Base-by-base conservation (phyloP, 2,888 invertebrate genomes). In the Odontothrips loti region DNA sequence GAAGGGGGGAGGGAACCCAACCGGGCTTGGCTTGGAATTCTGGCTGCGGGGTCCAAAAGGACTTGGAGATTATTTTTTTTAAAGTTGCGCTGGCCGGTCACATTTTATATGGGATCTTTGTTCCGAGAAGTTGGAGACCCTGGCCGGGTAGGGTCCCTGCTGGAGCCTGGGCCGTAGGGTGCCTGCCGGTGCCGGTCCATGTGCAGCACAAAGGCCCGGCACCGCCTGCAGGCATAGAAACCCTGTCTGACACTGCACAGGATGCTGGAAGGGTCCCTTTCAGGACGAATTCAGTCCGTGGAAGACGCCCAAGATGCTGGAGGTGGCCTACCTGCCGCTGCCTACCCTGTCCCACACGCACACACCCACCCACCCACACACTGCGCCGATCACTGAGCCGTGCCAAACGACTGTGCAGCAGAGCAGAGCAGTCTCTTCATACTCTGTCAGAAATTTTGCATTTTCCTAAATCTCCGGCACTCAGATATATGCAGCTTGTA, bases 41-140 rank as follows among this genome's bases (percentile, higher is more conserved):
- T 47, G 79, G 58, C 29, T 15, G 80, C 48, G 51, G 34, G 34
- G 79, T 34, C 47, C 79, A 80, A 51, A 51, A 34, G 58, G 29
- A 79, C 34, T 20, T 51, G 27, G 80, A 80, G 23, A 34, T 58
- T 58, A 15, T 75, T 68, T 68, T 68, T 68, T 68, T 68, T 75
- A 12, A 68, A 68, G 68, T 75, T 75, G 23, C 68, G 68, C 68
- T 75, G 68, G 68, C 68, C 68, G 68, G 68, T 75, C 27, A 75
- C 68, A 75, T 75, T 75, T 75, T 75, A 75, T 75, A 75, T 75
- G 68, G 68, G 68, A 75, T 75, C 68, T 75, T 75, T 75, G 68
- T 75, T 75, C 68, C 68, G 68, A 75, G 68, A 75, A 75, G 68
- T 75, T 75, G 68, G 68, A 75, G 68, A 75, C 68, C 27, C 68